Conservation (phyloP, 2,113 vertebrate genomes). For the Phalacrocorax brasilianus region DNA sequence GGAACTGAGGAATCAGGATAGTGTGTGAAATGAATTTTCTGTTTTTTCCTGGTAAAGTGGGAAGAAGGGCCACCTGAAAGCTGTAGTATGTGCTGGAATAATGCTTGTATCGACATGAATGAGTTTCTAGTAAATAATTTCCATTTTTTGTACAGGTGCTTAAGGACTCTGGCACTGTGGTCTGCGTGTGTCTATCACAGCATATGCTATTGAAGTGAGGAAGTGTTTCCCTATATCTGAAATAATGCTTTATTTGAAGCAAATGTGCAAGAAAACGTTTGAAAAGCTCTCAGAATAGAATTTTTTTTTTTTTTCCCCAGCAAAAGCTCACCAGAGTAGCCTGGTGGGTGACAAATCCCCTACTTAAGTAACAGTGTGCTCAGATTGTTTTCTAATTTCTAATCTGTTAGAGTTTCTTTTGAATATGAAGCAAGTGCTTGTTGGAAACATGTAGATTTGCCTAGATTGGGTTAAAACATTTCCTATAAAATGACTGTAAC, state of each 20-base stretch:
- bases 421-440: neutral
- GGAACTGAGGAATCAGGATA: neutral
- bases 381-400: neutral
- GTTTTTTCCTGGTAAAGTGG: neutral
- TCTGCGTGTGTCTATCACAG: neutral
- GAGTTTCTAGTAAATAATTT: neutral
- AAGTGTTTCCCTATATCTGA: neutral
- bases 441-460: neutral
- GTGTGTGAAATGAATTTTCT: neutral
- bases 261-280: neutral
- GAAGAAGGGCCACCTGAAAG: neutral
- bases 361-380: neutral
- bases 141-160: neutral
- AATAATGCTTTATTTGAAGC: neutral
- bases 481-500: neutral
- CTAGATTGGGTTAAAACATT: neutral
- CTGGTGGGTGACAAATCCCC: no score
- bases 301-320: neutral
- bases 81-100: neutral
- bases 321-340: no score
- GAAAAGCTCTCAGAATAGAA: neutral
- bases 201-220: neutral
- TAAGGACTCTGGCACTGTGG: neutral
- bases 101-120: neutral
- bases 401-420: neutral